These are phyloP conservation scores for Microplitis mediator DNA, from an alignment of 1,140 invertebrate species.

Conservation along the genomic window DNA sequence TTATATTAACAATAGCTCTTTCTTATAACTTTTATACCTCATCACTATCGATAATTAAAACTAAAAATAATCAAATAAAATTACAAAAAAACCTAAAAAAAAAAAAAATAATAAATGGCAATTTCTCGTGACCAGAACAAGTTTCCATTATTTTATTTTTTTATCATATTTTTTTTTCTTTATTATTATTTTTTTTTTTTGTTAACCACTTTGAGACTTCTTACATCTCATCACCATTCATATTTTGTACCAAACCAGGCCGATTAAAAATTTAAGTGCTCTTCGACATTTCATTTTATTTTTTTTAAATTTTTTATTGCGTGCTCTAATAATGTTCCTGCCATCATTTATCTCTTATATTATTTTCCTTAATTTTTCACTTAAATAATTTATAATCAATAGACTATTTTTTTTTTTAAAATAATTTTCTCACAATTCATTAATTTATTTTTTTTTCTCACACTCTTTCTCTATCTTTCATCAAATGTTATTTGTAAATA, in stretches of 20 bases:
- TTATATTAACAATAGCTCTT: conserved; percentile 60
- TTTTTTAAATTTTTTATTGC: conserved; percentile 33
- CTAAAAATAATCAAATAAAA: conserved; percentile 39
- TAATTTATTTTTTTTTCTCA: conserved; percentile 18
- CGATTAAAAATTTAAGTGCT: conserved; percentile 54
- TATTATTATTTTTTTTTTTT: conserved; percentile 27
- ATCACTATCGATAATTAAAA: conserved; percentile 48
- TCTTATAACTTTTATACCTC: conserved; percentile 44
- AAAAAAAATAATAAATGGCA: conserved; percentile 57
- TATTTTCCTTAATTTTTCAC: conserved; percentile 40
- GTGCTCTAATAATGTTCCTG: conserved; percentile 56
- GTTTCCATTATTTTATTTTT: conserved; percentile 44
- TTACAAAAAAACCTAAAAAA: conserved; percentile 29
- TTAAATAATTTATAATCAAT: conserved; percentile 57
- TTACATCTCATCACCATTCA: conserved; percentile 56
- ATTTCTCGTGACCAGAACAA: conserved; percentile 62
- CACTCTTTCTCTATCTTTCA: conserved; percentile 8
- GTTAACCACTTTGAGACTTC: conserved; percentile 50
- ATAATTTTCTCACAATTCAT: conserved; percentile 38
- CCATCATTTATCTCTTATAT: conserved; percentile 56
- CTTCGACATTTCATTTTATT: not conserved
- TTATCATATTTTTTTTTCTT: no score
- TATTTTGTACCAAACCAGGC: conserved; percentile 63
- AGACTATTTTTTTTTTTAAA: conserved; percentile 36
- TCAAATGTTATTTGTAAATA: conserved; percentile 16